Percentiles rank a stretch among this genome's conserved stretches.
Evolutionary conservation across 2,888 invertebrate species (phyloP).

Genomic region (Didymodactylos carnosus): DNA sequence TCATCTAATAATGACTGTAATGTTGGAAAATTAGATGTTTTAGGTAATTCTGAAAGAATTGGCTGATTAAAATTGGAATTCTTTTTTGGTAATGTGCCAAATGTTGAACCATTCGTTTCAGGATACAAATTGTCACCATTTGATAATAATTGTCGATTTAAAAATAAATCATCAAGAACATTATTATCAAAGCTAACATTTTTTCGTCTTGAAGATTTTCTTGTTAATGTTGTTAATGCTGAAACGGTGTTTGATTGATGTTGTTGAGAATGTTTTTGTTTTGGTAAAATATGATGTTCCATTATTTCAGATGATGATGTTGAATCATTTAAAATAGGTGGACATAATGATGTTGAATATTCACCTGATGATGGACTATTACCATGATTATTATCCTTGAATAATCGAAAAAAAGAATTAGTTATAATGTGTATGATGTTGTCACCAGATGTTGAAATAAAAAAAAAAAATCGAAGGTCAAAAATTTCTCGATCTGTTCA

Average conservation of each 20-base stretch:
- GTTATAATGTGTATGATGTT: no score
- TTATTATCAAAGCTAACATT: neutral
- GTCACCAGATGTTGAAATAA: no score
- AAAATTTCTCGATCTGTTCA: no score
- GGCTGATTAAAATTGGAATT: neutral
- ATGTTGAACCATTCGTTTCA: neutral
- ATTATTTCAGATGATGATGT: neutral
- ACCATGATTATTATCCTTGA: no score
- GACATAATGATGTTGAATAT: neutral
- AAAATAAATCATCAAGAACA: neutral
- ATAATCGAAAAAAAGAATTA: no score
- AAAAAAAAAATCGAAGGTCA: no score
- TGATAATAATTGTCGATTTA: no score
- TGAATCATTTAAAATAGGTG: neutral
- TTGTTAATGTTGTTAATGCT: neutral
- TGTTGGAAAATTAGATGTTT: neutral
- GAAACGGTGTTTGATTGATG: neutral
- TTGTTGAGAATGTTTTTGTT: neutral
- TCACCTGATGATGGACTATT: neutral
- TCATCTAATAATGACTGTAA: neutral
- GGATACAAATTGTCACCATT: no score
- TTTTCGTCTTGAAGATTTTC: neutral
- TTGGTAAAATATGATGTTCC: neutral
- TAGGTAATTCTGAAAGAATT: neutral
- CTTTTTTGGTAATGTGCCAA: neutral